Evolutionary conservation across 2,113 vertebrate genomes (phyloP).

Genomic region (Motacilla tschutschensis): DNA sequence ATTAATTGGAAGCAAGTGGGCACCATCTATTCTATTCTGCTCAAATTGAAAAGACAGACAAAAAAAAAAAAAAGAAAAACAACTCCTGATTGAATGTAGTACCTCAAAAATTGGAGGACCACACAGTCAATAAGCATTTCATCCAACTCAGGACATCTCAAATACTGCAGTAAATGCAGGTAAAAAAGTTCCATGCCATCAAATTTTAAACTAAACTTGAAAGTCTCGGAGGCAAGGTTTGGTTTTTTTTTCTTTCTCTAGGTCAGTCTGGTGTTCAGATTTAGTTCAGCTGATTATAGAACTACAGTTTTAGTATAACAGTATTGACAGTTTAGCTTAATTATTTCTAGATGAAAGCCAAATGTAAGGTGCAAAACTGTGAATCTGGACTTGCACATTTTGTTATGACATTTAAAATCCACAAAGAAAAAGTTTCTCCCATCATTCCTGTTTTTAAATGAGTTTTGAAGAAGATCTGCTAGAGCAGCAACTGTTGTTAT

Average conservation of each 20-base stretch:
- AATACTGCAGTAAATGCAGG: background rate
- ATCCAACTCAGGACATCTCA: background rate
- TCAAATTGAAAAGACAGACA: background rate
- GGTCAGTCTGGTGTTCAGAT: background rate
- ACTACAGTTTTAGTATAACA: background rate
- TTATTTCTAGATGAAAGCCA: background rate
- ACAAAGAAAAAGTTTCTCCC: background rate
- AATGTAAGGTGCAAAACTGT: background rate
- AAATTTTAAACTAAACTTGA: background rate
- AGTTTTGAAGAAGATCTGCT: background rate
- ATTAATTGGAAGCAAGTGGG: background rate
- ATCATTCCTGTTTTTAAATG: background rate
- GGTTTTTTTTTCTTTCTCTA: background rate
- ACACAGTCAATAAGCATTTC: background rate
- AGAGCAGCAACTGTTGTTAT: background rate
- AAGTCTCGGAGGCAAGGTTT: accelerated
- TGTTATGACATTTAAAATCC: background rate
- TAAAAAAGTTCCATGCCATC: background rate
- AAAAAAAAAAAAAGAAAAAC: background rate
- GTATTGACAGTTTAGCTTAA: background rate
- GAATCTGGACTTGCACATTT: background rate
- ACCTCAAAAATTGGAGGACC: background rate
- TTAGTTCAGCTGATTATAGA: background rate
- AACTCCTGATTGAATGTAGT: background rate
- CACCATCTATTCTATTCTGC: background rate